Percentiles rank a stretch among this genome's conserved stretches.
Conservation (phyloP, 2,797 vertebrate species). For the Cirrhinus molitorella region DNA sequence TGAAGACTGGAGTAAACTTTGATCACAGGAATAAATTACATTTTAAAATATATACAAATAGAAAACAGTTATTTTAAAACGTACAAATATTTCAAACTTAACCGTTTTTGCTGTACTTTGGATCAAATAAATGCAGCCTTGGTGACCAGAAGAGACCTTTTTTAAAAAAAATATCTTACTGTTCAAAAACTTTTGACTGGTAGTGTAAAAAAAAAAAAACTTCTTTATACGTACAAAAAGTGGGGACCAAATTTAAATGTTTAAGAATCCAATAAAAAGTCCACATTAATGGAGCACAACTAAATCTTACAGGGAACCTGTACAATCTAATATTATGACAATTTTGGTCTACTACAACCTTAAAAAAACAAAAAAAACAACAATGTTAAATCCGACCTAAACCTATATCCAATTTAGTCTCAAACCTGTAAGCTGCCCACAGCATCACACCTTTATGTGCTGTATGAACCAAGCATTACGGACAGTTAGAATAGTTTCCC, state of each 20-base stretch:
- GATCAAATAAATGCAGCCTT: no score
- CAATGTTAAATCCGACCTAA: neutral
- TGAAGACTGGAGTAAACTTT: no score
- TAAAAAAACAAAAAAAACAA: neutral
- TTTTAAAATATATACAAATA: no score
- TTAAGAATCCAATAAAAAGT: neutral
- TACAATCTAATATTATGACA: neutral
- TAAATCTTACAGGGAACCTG: neutral
- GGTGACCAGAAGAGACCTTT: no score
- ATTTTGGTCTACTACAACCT: neutral
- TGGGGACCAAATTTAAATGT: neutral
- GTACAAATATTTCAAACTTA: no score
- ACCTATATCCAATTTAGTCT: neutral
- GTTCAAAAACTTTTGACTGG: no score
- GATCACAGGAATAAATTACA: no score
- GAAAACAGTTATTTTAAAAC: no score
- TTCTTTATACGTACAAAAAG: neutral
- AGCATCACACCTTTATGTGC: constrained; percentile 73
- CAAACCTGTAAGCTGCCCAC: neutral
- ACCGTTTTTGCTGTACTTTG: no score
- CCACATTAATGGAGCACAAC: neutral
- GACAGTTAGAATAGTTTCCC: constrained; percentile 46
- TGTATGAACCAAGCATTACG: constrained; percentile 65
- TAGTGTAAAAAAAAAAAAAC: neutral
- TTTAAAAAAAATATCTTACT: no score